A percentile compares a stretch with the other conserved stretches of the same genome.
These are phyloP conservation scores for Nipponia nippon DNA, from an alignment of 2,113 vertebrate genomes.

Conservation along the genomic window DNA sequence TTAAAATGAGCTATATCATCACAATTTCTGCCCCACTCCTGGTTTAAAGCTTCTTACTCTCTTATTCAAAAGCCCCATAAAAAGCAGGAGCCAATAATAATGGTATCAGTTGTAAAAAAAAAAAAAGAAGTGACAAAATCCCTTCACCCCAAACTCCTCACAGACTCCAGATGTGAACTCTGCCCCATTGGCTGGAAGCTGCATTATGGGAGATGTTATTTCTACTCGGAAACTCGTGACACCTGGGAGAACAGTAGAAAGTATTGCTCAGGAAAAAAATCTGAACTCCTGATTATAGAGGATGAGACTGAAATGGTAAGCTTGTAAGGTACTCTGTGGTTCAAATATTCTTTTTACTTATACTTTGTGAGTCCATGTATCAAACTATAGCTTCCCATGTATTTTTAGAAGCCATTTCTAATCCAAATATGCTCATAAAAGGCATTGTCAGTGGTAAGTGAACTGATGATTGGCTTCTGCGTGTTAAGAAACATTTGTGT, in stretches of 20 bases:
- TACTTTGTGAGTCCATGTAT: neutral
- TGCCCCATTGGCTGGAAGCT: neutral
- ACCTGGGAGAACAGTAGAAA: neutral
- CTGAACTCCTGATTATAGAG: neutral
- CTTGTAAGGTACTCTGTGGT: neutral
- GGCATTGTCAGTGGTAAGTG: neutral
- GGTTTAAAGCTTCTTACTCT: neutral
- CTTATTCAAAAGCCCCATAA: neutral
- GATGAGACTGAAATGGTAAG: neutral
- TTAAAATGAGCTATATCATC: neutral
- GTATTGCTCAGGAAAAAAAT: neutral
- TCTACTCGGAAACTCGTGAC: neutral
- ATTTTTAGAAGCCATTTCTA: neutral
- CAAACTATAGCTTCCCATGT: neutral
- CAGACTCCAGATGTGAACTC: neutral
- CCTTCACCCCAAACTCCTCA: neutral
- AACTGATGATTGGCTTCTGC: neutral
- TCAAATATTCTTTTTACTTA: neutral
- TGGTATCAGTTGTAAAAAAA: neutral
- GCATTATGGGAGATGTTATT: neutral
- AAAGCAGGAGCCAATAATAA: neutral
- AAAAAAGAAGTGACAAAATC: neutral
- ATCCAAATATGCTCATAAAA: neutral
- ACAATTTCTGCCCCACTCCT: neutral
- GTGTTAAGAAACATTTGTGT: neutral